These are phyloP conservation scores for Procambarus virginalis DNA, from an alignment of 1,140 invertebrate species.

Conservation along the genomic window DNA sequence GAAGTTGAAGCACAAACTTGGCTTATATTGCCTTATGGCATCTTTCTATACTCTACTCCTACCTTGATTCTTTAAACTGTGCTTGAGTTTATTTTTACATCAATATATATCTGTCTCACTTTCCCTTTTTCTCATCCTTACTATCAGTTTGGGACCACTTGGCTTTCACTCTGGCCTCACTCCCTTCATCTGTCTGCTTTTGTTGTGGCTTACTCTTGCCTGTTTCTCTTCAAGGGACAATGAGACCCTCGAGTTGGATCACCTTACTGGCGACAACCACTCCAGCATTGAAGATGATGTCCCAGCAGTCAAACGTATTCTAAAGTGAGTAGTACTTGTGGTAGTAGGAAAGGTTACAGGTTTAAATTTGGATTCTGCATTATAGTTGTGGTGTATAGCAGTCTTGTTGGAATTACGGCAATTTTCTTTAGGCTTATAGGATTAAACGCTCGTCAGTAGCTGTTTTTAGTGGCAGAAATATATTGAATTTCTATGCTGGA, in stretches of 20 bases:
- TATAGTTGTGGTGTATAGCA: not conserved
- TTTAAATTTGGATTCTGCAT: not conserved
- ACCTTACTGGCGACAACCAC: conserved; percentile 21
- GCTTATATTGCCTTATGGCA: not conserved
- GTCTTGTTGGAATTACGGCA: too few relatives aligned
- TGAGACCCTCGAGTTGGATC: conserved; percentile 48
- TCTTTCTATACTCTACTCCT: not conserved
- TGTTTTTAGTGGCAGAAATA: too few relatives aligned
- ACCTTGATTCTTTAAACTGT: not conserved
- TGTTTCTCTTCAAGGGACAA: conserved; percentile 37
- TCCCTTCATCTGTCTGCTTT: conserved; percentile 1
- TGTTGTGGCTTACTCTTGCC: conserved; percentile 11
- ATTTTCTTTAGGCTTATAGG: too few relatives aligned
- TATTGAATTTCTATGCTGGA: too few relatives aligned
- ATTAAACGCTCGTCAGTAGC: too few relatives aligned
- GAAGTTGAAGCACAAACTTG: not conserved
- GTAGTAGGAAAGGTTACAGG: not conserved
- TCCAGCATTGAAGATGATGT: conserved; percentile 49
- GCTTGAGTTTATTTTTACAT: not conserved
- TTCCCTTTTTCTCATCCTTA: conserved; percentile 11
- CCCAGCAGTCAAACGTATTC: conserved; percentile 49
- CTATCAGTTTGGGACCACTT: not conserved
- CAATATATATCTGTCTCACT: not conserved
- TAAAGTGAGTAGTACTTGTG: conserved; percentile 36
- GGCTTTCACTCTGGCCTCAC: not conserved